Evolutionary conservation across 23 tunicate species (phyloP).

Genomic region (Halocynthia roretzi): DNA sequence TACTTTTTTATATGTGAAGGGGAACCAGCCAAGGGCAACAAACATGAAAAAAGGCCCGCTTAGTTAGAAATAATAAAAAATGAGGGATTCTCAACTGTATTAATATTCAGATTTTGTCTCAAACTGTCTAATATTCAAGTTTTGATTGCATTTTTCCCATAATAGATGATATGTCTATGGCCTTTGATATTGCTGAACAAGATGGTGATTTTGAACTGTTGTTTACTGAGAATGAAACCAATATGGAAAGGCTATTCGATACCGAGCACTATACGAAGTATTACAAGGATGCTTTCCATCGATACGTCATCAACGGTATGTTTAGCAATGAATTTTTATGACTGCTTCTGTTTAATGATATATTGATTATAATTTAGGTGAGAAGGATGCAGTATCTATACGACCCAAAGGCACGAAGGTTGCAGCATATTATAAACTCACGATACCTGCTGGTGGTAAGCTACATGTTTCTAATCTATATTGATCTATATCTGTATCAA

Average conservation of each 20-base stretch:
- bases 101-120: background rate
- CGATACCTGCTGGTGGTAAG: slow-evolving; percentile 72
- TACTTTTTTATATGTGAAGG: too few species aligned
- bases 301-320: slow-evolving; percentile 70
- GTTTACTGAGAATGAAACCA: slow-evolving; percentile 88
- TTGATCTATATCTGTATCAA: background rate
- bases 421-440: slow-evolving; percentile 66
- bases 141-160: background rate
- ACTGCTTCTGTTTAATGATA: background rate
- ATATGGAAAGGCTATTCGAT: slow-evolving; percentile 49
- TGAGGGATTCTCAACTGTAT: too few species aligned
- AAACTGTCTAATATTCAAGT: background rate
- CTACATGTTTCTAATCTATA: background rate
- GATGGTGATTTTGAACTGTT: slow-evolving; percentile 35
- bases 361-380: slow-evolving; percentile 41
- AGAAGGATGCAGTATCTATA: slow-evolving; percentile 52
- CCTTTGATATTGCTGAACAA: slow-evolving; percentile 21
- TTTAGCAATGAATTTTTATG: background rate
- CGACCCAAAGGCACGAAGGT: slow-evolving; percentile 70
- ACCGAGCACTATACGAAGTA: slow-evolving; percentile 50
- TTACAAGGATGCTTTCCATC: slow-evolving; percentile 78
- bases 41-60: too few species aligned
- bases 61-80: too few species aligned
- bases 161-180: slow-evolving; percentile 62
- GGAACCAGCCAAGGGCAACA: too few species aligned